Evolutionary conservation across 2,888 invertebrate genomes (phyloP).

Genomic region (Trissoscelio sp.): DNA sequence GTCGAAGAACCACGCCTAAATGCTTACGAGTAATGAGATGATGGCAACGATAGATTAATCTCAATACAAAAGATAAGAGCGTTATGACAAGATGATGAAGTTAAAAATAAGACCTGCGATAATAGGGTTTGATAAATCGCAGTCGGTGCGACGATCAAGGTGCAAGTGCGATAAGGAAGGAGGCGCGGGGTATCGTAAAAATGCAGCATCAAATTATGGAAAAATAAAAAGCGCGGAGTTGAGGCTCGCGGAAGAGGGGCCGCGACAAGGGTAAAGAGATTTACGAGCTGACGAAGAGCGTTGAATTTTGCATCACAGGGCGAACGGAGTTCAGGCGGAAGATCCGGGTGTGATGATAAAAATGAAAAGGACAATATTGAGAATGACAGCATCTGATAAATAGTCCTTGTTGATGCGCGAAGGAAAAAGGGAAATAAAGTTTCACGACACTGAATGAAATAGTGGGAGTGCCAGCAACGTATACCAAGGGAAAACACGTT

Average conservation of each 20-base stretch:
- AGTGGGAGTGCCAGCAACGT: conserved; percentile 6
- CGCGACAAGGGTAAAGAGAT: conserved; percentile 49
- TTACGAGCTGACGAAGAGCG: conserved; percentile 59
- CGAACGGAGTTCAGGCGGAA: conserved; percentile 26
- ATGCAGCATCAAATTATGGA: conserved; percentile 59
- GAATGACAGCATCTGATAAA: conserved; percentile 60
- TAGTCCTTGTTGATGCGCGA: conserved; percentile 30
- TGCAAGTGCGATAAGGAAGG: conserved; percentile 49
- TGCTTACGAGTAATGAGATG: conserved; percentile 52
- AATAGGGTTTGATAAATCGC: conserved; percentile 61
- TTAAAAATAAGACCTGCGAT: conserved; percentile 61
- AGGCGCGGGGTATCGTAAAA: conserved; percentile 38
- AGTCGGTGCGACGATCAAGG: conserved; percentile 53
- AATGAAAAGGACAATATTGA: conserved; percentile 65
- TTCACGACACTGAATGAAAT: conserved; percentile 28
- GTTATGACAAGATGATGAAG: conserved; percentile 64
- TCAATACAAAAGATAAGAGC: conserved; percentile 53
- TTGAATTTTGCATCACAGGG: conserved; percentile 52
- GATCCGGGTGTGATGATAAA: conserved; percentile 52
- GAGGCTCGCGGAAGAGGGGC: conserved; percentile 10
- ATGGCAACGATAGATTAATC: conserved; percentile 55
- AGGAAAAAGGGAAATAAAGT: conserved; percentile 46
- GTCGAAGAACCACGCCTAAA: conserved; percentile 45
- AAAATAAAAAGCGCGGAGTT: conserved; percentile 38
- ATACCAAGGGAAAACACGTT: background rate